Percentiles rank a stretch among this genome's conserved stretches.
These are phyloP conservation scores for Pleuronectes platessa DNA, from an alignment of 2,113 vertebrate genomes.

Conservation along the genomic window DNA sequence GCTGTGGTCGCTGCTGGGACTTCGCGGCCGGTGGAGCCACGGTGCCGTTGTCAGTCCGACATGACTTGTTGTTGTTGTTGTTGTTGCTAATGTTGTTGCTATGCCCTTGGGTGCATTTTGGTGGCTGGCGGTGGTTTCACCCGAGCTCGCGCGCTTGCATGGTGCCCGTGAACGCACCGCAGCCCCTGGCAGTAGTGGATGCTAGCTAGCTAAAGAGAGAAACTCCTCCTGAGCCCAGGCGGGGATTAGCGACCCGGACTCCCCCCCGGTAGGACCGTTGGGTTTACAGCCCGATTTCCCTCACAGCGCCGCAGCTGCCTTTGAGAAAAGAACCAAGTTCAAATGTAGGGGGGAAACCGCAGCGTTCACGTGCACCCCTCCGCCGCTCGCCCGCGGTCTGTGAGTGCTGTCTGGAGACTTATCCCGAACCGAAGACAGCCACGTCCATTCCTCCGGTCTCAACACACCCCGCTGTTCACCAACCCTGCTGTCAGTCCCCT, in stretches of 20 bases:
- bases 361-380: background rate
- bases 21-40: slow-evolving; percentile 52
- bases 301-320: background rate
- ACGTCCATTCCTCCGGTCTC: slow-evolving; percentile 21
- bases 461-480: slow-evolving; percentile 9
- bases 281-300: slow-evolving; percentile 18
- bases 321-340: background rate
- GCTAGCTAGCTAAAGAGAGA: slow-evolving; percentile 43
- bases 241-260: slow-evolving; percentile 55
- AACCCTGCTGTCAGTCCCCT: slow-evolving; percentile 43
- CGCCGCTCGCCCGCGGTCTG: slow-evolving; percentile 11
- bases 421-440: slow-evolving; percentile 5
- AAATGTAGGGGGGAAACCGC: background rate
- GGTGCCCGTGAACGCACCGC: slow-evolving; percentile 9
- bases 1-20: slow-evolving; percentile 37
- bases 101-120: slow-evolving; percentile 43
- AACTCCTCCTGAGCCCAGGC: slow-evolving; percentile 25
- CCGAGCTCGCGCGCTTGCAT: slow-evolving; percentile 59
- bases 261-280: slow-evolving; percentile 19
- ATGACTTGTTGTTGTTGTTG: slow-evolving; percentile 37
- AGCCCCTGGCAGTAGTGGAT: background rate
- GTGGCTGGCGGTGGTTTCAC: slow-evolving; percentile 46
- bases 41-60: slow-evolving; percentile 63
- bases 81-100: background rate
- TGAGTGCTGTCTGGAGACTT: background rate